Evolutionary conservation across 2,797 vertebrate species (phyloP).

Genomic region (Coregonus ussuriensis): DNA sequence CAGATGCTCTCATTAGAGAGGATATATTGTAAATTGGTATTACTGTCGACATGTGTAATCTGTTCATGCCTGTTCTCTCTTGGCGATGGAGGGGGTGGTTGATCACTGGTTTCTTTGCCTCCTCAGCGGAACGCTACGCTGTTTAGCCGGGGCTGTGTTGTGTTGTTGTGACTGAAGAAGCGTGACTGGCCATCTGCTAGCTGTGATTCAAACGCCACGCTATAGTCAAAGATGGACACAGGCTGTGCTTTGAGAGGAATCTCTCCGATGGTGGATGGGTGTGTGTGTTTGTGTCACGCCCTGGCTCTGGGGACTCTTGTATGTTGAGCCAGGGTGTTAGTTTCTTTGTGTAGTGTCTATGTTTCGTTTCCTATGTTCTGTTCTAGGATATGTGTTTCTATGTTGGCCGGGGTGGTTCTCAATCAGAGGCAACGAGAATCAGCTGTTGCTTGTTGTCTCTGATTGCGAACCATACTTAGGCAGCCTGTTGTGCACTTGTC

Average conservation of each 20-base stretch:
- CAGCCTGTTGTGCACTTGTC: too few species aligned
- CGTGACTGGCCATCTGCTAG: conserved; percentile 42
- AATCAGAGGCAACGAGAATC: too few species aligned
- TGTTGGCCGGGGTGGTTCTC: too few species aligned
- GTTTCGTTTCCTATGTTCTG: too few species aligned
- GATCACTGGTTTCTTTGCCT: neutral
- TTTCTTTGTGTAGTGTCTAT: too few species aligned
- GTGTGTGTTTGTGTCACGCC: neutral
- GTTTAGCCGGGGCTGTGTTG: conserved; percentile 4
- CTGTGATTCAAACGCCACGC: conserved; percentile 25
- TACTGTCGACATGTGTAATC: neutral
- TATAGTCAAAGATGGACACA: conserved; percentile 27
- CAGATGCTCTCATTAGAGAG: conserved; percentile 7
- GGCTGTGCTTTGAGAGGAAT: conserved; percentile 23
- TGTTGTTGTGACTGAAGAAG: conserved; percentile 16
- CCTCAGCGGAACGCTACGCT: neutral
- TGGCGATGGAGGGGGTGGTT: neutral
- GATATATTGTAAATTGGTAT: conserved; percentile 4
- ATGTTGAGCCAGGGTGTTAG: too few species aligned
- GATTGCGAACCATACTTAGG: too few species aligned
- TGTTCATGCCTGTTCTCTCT: conserved; percentile 10
- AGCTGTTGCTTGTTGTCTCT: too few species aligned
- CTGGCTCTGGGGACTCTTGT: too few species aligned
- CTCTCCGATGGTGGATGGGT: neutral
- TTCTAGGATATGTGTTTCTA: too few species aligned